A percentile compares a stretch with the other conserved stretches of the same genome.
Conservation (phyloP, 2,113 vertebrate species). For the Myotis brandtii region DNA sequence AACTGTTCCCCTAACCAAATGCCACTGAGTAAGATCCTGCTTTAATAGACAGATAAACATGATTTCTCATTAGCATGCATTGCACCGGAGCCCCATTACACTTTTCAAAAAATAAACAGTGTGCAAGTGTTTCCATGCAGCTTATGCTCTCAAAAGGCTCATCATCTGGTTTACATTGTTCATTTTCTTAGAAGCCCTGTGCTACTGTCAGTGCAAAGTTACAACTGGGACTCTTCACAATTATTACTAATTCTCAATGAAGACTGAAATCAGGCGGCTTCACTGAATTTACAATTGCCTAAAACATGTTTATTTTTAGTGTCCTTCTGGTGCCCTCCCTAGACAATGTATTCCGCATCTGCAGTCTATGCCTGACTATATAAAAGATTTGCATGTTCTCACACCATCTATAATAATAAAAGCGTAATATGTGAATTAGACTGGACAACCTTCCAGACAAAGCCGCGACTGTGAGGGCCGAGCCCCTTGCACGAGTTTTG, state of each 20-base stretch:
- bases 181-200: not conserved
- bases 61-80: not conserved
- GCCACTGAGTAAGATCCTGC: not conserved
- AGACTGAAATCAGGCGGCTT: not conserved
- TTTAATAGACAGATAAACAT: not conserved
- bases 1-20: not conserved
- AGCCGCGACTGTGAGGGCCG: too few relatives aligned
- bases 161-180: not conserved
- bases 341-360: not conserved
- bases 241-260: not conserved
- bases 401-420: not conserved
- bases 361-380: not conserved
- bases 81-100: not conserved
- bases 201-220: not conserved
- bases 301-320: constrained; percentile 17
- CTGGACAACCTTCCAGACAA: too few relatives aligned
- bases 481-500: too few relatives aligned
- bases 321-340: not conserved
- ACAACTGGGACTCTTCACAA: not conserved
- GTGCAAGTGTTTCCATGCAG: constrained; percentile 1
- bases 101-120: not conserved
- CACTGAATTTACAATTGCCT: not conserved
- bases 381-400: constrained; percentile 26
- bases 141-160: not conserved
- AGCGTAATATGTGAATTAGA: too few relatives aligned